These are phyloP conservation scores for Poeciliopsis gracilis DNA, from an alignment of 2,797 vertebrate species.

Conservation along the genomic window DNA sequence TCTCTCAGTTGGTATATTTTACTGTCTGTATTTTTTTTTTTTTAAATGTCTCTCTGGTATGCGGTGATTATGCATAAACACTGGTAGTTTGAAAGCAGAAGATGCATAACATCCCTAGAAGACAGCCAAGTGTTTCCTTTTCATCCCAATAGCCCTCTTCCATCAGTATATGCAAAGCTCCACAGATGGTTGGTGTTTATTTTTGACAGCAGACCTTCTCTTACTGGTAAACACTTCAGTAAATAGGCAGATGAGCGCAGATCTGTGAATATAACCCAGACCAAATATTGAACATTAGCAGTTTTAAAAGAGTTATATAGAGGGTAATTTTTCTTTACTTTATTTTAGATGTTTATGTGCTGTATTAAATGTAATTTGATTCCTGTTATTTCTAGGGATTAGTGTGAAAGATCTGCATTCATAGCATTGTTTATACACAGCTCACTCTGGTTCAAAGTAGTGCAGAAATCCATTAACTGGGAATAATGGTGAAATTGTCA, in stretches of 20 bases:
- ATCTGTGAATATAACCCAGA: conserved; percentile 2
- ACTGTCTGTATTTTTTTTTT: not conserved
- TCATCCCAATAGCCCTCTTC: not conserved
- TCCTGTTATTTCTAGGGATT: not conserved
- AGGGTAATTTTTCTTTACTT: not conserved
- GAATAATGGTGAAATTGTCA: not conserved
- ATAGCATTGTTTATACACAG: not conserved
- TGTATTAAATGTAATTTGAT: too few relatives aligned
- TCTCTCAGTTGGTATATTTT: not conserved
- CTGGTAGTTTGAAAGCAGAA: conserved; percentile 37
- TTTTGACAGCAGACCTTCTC: conserved; percentile 24
- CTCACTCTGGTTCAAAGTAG: too few relatives aligned
- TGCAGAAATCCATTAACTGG: not conserved
- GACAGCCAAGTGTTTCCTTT: conserved; percentile 17
- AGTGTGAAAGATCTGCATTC: not conserved
- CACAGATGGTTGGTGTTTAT: conserved; percentile 32
- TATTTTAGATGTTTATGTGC: not conserved
- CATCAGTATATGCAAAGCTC: conserved; percentile 25
- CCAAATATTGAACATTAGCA: not conserved
- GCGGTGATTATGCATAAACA: conserved; percentile 33
- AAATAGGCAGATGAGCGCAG: not conserved
- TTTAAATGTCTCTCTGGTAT: conserved; percentile 15
- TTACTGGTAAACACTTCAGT: conserved; percentile 18
- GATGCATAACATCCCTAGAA: conserved; percentile 29
- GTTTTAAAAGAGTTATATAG: too few relatives aligned